phyloP scores from a whole-genome alignment of 2,797 vertebrate genomes.

The Hemibagrus guttatus region DNA sequence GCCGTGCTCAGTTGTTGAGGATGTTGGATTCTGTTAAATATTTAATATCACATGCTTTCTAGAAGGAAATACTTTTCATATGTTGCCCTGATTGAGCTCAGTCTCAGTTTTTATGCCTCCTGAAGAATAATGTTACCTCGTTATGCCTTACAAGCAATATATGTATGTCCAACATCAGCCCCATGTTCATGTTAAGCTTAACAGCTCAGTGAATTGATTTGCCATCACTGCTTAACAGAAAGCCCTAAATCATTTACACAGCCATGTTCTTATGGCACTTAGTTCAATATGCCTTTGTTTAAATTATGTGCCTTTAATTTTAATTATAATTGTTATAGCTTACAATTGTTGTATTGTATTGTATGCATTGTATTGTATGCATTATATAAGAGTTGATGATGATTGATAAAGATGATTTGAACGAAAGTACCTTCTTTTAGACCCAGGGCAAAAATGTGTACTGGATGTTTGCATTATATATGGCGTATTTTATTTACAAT shows the following conservation, averaged over 20 bases:
- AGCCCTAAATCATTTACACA: constrained; percentile 5
- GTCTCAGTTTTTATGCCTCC: background rate
- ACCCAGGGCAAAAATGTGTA: background rate
- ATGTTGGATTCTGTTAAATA: background rate
- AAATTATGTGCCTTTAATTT: too few relatives aligned
- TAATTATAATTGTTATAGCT: background rate
- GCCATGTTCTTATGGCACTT: background rate
- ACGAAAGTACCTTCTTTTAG: constrained; percentile 1
- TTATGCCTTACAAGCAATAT: constrained; percentile 12
- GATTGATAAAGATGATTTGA: constrained; percentile 1
- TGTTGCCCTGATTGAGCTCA: background rate
- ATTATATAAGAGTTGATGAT: background rate
- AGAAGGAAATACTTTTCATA: background rate
- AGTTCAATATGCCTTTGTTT: background rate
- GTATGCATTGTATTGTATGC: too few relatives aligned
- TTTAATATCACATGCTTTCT: background rate
- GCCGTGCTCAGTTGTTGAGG: background rate
- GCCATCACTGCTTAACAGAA: background rate
- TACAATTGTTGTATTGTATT: background rate
- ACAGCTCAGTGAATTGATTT: background rate
- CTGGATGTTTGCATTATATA: background rate
- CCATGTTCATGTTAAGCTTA: background rate
- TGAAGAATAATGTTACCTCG: background rate
- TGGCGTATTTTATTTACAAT: background rate
- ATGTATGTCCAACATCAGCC: background rate